phyloP scores from a whole-genome alignment of 2,797 vertebrate genomes.

The Ambastaia sidthimunki region DNA sequence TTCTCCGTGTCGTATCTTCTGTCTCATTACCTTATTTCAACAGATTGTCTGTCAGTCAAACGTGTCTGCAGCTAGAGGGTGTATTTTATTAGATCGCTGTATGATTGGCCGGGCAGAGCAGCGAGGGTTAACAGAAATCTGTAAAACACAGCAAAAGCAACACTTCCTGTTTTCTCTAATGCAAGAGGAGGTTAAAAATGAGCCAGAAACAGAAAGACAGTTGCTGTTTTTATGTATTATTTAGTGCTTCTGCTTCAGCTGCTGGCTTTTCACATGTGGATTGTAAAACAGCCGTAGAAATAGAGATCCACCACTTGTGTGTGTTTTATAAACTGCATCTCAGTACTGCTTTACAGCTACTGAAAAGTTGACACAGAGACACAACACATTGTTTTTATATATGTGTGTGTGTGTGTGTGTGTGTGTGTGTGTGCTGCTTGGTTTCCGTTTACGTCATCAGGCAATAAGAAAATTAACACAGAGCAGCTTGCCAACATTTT shows the following conservation, averaged over 20 bases:
- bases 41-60: slow-evolving; percentile 54
- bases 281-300: neutral
- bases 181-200: neutral
- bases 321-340: neutral
- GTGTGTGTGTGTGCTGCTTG: too few species aligned
- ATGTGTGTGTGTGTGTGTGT: too few species aligned
- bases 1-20: slow-evolving; percentile 43
- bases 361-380: slow-evolving; percentile 6
- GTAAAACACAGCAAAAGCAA: slow-evolving; percentile 28
- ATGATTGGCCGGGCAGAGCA: slow-evolving; percentile 45
- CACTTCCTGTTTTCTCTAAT: slow-evolving; percentile 32
- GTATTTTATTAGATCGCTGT: slow-evolving; percentile 38
- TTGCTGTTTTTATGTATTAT: slow-evolving; percentile 19
- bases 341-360: slow-evolving; percentile 3
- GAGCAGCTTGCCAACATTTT: neutral
- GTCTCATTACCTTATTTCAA: slow-evolving; percentile 55
- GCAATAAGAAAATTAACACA: neutral
- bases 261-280: neutral
- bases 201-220: slow-evolving; percentile 19
- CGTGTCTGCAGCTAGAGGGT: slow-evolving; percentile 40
- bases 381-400: neutral
- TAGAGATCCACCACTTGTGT: neutral
- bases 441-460: neutral
- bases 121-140: slow-evolving; percentile 38
- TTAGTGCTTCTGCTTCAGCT: slow-evolving; percentile 2